Conservation (phyloP, 2,797 vertebrate species). For the Semaprochilodus insignis region DNA sequence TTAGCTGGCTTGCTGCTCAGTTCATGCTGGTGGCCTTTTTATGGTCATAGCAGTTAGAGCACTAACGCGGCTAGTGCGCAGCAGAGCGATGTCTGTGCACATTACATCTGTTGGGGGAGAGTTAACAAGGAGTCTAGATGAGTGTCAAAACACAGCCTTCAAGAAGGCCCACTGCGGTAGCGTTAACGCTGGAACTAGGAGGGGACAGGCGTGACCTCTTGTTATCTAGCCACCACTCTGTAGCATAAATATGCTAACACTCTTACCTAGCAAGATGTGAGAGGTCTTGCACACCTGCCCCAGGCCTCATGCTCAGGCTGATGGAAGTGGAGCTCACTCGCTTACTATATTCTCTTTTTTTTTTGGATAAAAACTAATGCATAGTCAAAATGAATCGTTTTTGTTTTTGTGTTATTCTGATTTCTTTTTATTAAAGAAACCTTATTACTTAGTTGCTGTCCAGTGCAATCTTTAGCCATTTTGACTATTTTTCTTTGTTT, state of each 20-base stretch:
- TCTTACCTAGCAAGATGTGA: neutral
- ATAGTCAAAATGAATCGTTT: neutral
- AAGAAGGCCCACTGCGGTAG: constrained; percentile 58
- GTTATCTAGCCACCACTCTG: neutral
- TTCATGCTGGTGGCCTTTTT: constrained; percentile 13
- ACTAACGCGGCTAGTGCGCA: constrained; percentile 64
- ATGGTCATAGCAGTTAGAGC: constrained; percentile 30
- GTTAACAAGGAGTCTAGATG: constrained; percentile 74
- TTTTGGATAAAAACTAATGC: neutral
- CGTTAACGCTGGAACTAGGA: constrained; percentile 39
- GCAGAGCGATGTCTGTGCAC: constrained; percentile 70
- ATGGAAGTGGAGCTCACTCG: neutral
- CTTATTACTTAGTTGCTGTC: neutral
- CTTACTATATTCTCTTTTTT: neutral
- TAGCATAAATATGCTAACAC: constrained; percentile 6
- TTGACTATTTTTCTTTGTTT: neutral
- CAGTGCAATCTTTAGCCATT: neutral
- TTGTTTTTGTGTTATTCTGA: neutral
- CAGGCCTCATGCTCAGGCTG: neutral
- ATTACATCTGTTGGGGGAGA: constrained; percentile 71
- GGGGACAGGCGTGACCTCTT: constrained; percentile 54
- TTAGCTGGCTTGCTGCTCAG: neutral
- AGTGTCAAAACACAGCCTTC: constrained; percentile 74
- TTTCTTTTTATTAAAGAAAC: neutral
- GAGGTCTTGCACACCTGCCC: neutral